Percentiles rank a stretch among this genome's conserved stretches.
Evolutionary conservation across 2,797 vertebrate species (phyloP).

Genomic region (Muraenolepis orangiensis): DNA sequence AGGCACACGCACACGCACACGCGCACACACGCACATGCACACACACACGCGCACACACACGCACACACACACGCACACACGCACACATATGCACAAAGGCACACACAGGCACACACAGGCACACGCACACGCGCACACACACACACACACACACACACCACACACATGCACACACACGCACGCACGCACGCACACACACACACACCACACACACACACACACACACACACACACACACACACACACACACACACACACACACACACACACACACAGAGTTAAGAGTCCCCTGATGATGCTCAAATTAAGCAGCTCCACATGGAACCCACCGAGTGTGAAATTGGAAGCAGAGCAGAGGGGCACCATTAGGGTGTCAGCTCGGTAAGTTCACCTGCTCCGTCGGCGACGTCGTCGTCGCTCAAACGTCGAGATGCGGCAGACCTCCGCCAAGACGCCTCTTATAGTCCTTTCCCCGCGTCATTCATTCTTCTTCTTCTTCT

Average conservation of each 20-base stretch:
- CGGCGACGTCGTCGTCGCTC: constrained; percentile 21
- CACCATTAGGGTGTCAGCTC: constrained; percentile 49
- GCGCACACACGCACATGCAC: not conserved
- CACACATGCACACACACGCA: not conserved
- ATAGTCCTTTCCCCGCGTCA: no score
- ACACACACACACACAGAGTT: constrained; percentile 39
- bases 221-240: constrained; percentile 8
- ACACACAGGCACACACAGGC: constrained; percentile 13
- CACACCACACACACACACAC: constrained; percentile 1
- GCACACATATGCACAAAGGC: constrained; percentile 5
- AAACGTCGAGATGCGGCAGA: not conserved
- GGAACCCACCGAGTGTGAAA: constrained; percentile 69
- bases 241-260: constrained; percentile 20
- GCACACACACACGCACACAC: constrained; percentile 33
- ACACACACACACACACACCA: constrained; percentile 18
- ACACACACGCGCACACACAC: constrained; percentile 22
- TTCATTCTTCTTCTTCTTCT: no score
- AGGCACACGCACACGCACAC: constrained; percentile 6
- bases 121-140: not conserved
- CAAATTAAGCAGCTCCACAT: constrained; percentile 65
- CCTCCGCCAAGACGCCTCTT: not conserved
- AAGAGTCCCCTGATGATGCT: constrained; percentile 57
- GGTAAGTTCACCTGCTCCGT: constrained; percentile 41
- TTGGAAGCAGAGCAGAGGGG: constrained; percentile 63
- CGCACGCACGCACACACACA: constrained; percentile 19